Evolutionary conservation across 2,113 vertebrate species (phyloP), one percentile per base, ranked within the genome.

Genomic region (Calonectris borealis): DNA sequence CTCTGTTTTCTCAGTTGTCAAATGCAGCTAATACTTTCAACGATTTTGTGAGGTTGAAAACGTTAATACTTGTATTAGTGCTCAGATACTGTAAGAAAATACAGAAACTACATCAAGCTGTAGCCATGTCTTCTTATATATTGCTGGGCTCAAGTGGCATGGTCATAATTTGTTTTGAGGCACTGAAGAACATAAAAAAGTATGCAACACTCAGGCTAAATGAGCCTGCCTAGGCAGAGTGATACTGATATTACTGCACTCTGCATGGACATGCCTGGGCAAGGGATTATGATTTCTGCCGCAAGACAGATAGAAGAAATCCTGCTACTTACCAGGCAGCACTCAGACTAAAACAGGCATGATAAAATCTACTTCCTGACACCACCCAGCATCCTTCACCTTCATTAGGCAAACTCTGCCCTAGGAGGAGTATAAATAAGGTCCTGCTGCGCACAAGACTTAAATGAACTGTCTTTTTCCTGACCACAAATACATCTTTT

Each of bases 321-420:
- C 84, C 18, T 95, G 69, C 32, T 80, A n/a, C 40, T 89, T 94
- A 81, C 13, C n/a, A 73, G 40, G 68, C 77, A 95, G 93, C 69
- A 87, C 34, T 16, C 77, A 44, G 32, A 64, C 38, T 77, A 94
- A 86, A 93, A 62, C 10, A 94, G 73, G 83, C 69, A 48, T 79
- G 89, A 93, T 85, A 93, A 94, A 83, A 97, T 84, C 86, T 93
- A 13, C n/a, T 84, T 92, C 54, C 86, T 96, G 91, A 87, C 81
- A 89, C 69, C 80, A 55, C 83, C 86, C 79, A 93, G 55, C 34
- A 73, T 65, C 36, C 52, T 84, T 93, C 62, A 69, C 38, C 77
- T 68, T 82, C 86, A 82, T 79, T 87, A 94, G 44, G 61, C 48
- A 82, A 91, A 89, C 20, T 81, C 20, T 78, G 66, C 71, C 34